Evolutionary conservation across 2,888 invertebrate genomes (phyloP), one percentile per base, ranked within the genome.

Genomic region (Timandra comae): DNA sequence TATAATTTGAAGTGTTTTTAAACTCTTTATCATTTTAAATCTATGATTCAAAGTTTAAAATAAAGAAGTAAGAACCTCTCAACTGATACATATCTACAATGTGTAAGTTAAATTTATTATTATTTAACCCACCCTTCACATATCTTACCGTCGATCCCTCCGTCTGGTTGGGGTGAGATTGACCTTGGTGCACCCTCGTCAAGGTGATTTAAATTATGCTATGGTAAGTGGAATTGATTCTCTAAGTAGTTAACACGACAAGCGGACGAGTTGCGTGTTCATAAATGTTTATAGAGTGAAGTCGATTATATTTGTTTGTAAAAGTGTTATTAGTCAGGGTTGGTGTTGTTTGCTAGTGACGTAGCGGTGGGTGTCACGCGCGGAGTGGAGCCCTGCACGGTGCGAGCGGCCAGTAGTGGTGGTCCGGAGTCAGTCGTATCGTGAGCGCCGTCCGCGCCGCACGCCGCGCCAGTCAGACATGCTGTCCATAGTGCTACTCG

Each of bases 141-240:
- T n/a, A n/a, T n/a, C n/a, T n/a, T n/a, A n/a, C 49, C 29, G 47
- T 35, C 47, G 55, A 47, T 52, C 81, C 79, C 77, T 65, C 61
- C 48, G 79, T 80, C 78, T 80, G 68, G 69, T 52, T 52, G 53
- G 79, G 78, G 78, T 61, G 69, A 61, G 52, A 58, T 59, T 41
- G 74, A 72, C 82, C 82, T 72, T 71, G 63, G 45, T 21, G 30
- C 59, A 58, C 67, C 71, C 70, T 57, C 61, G 33, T 26, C 20
- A 21, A 32, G 37, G n/a, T 12, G 27, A 36, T 41, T 37, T 35
- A 32, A 35, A 40, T 45, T n/a, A n/a, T n/a, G n/a, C n/a, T n/a
- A 39, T 34, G 33, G 30, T 32, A 42, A 46, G 31, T 39, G 41
- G 11, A 40, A 31, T 27, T 23, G 30, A 30, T 27, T 30, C 29